Conservation (phyloP, 1,140 invertebrate species). For the Coenobita brevimanus region DNA sequence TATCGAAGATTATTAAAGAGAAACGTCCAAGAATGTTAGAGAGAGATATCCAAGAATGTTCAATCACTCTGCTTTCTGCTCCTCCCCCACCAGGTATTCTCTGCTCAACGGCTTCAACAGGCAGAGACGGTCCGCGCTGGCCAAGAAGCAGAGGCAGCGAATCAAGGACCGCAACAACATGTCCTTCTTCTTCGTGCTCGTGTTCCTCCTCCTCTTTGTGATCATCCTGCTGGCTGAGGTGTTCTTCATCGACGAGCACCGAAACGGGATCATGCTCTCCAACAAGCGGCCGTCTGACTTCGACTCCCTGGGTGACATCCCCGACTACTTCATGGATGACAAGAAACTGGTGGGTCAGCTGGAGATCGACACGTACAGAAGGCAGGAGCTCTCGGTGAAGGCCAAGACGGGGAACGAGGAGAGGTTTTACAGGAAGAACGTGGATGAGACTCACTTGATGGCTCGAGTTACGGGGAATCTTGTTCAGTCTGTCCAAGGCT, state of each 20-base stretch:
- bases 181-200: constrained; percentile 90
- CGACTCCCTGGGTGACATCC: constrained; percentile 57
- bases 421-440: constrained; percentile 67
- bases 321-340: constrained; percentile 66
- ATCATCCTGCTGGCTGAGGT: constrained; percentile 89
- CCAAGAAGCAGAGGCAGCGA: constrained; percentile 68
- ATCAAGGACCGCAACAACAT: constrained; percentile 81
- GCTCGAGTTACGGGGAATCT: constrained; percentile 63
- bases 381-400: constrained; percentile 68
- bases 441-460: constrained; percentile 67
- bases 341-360: constrained; percentile 69
- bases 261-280: constrained; percentile 58
- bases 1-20: neutral
- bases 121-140: constrained; percentile 55
- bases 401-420: constrained; percentile 60
- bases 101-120: constrained; percentile 65
- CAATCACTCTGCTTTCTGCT: neutral
- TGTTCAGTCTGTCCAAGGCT: constrained; percentile 58
- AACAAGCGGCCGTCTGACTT: constrained; percentile 38
- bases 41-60: neutral
- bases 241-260: constrained; percentile 80
- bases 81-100: constrained; percentile 56
- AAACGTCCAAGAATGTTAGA: neutral
- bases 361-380: constrained; percentile 65
- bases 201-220: constrained; percentile 91